Percentiles rank a stretch among this genome's conserved stretches.
Conservation (phyloP, 2,113 vertebrate species). For the Ctenomys sociabilis region DNA sequence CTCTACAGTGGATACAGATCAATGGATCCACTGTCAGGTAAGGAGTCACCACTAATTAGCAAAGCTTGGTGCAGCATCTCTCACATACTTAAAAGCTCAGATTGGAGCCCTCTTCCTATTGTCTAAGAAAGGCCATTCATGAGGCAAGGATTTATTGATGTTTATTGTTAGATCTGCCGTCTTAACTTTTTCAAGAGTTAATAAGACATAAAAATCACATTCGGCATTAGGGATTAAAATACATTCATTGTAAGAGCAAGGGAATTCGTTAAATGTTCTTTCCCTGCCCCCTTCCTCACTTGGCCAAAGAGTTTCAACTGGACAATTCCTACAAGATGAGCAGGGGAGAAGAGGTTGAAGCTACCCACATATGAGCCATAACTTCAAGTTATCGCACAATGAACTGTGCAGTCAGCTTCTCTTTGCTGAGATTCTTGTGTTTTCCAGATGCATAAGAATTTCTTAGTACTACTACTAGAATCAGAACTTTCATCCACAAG, state of each 20-base stretch:
- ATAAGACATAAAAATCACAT: conserved; percentile 55
- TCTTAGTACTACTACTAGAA: background rate
- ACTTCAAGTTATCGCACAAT: background rate
- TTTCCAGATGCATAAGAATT: background rate
- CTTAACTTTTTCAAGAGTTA: conserved; percentile 47
- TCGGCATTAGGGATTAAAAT: conserved; percentile 11
- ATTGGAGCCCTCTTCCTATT: background rate
- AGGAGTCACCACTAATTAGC: conserved; percentile 46
- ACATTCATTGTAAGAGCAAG: background rate
- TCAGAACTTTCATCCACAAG: background rate
- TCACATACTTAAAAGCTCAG: background rate
- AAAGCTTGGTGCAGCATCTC: background rate
- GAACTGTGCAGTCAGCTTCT: background rate
- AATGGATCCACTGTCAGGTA: background rate
- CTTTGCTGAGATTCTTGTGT: background rate
- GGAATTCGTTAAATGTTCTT: background rate
- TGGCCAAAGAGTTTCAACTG: background rate
- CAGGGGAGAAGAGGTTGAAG: background rate
- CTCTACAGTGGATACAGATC: background rate
- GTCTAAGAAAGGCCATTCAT: background rate
- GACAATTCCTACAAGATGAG: background rate
- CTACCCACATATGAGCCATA: background rate
- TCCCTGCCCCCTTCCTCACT: background rate
- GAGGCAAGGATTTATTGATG: conserved; percentile 27
- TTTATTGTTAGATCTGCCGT: conserved; percentile 56